Percentiles rank a stretch among this genome's conserved stretches.
These are phyloP conservation scores for Drosophila neutralis DNA, from an alignment of 2,888 invertebrate genomes.

Conservation along the genomic window DNA sequence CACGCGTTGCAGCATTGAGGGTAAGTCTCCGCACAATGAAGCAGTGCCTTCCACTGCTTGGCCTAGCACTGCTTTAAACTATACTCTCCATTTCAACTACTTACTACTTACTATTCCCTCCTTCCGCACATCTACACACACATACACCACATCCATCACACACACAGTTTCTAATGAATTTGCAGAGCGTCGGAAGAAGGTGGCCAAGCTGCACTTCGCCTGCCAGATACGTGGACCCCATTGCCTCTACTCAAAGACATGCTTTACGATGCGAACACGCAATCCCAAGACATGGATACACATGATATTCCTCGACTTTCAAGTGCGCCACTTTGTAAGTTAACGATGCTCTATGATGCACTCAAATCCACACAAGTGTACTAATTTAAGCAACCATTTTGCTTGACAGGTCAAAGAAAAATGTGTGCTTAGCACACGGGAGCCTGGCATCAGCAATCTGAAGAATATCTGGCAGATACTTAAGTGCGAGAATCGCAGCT, in stretches of 20 bases:
- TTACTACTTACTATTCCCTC: conserved; percentile 18
- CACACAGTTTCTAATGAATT: conserved; percentile 83
- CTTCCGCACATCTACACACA: conserved; percentile 23
- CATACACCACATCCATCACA: conserved; percentile 60
- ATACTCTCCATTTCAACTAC: conserved; percentile 8
- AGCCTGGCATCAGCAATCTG: conserved; percentile 92
- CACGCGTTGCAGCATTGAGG: conserved; percentile 96
- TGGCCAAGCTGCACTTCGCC: conserved; percentile 94
- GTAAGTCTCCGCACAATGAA: conserved; percentile 85
- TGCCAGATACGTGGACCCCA: conserved; percentile 93
- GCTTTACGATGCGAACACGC: conserved; percentile 91
- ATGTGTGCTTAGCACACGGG: conserved; percentile 92
- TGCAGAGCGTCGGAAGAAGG: conserved; percentile 92
- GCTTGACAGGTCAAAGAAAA: conserved; percentile 88
- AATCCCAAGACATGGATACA: conserved; percentile 97
- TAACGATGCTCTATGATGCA: neutral
- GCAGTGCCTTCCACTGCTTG: neutral
- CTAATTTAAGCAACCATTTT: neutral
- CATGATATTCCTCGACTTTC: conserved; percentile 97
- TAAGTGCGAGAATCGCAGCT: conserved; percentile 95
- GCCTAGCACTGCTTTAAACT: neutral
- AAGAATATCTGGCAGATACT: conserved; percentile 98
- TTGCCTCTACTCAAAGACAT: conserved; percentile 93
- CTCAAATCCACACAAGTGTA: neutral
- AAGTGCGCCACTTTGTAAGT: conserved; percentile 86